Percentiles rank a stretch among this genome's conserved stretches.
These are phyloP conservation scores for Alethe castanea DNA, from an alignment of 2,113 vertebrate genomes.

Conservation along the genomic window DNA sequence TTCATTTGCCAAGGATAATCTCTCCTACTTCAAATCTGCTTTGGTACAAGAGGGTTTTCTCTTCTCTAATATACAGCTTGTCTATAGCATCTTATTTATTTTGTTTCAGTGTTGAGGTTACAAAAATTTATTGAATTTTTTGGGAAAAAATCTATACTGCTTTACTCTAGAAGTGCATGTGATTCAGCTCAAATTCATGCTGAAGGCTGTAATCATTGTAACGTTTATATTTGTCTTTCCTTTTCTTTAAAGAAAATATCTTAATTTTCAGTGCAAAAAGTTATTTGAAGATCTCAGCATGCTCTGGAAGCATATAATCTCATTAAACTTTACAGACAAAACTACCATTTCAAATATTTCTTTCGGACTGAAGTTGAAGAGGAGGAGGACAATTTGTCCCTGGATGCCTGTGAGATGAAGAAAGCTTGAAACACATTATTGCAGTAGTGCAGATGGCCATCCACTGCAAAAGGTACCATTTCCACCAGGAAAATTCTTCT, in stretches of 20 bases:
- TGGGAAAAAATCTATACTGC: fast-evolving
- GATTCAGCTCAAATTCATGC: not conserved
- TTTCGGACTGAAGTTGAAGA: not conserved
- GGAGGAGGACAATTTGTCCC: not conserved
- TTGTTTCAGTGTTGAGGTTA: not conserved
- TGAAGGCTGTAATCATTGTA: not conserved
- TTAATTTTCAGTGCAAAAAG: not conserved
- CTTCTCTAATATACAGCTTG: not conserved
- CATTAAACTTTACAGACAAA: not conserved
- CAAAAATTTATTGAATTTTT: not conserved
- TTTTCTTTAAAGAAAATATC: not conserved
- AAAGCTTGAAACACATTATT: not conserved
- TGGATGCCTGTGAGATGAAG: not conserved
- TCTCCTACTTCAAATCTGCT: not conserved
- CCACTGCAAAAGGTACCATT: not conserved
- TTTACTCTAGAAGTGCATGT: fast-evolving
- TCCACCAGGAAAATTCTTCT: not conserved
- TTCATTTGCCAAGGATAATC: not conserved
- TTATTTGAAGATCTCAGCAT: not conserved
- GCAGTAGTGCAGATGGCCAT: not conserved
- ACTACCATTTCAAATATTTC: not conserved
- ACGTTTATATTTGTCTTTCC: not conserved
- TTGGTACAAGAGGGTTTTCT: not conserved
- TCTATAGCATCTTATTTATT: not conserved
- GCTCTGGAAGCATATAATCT: not conserved